These are phyloP conservation scores for Trachelus iudaicus DNA, from an alignment of 2,888 invertebrate species.

Conservation along the genomic window DNA sequence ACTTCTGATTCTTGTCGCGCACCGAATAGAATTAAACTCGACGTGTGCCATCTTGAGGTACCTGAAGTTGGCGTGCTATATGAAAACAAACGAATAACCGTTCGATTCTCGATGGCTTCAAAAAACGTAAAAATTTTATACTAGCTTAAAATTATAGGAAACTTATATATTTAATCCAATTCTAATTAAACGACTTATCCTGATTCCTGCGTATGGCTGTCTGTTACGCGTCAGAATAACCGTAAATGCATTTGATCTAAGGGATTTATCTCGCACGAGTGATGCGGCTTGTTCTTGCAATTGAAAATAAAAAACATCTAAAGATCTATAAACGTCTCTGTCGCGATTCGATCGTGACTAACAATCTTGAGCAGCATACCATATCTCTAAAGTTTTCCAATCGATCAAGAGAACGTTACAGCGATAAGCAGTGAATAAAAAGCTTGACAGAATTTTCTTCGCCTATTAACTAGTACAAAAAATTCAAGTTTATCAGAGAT, in stretches of 20 bases:
- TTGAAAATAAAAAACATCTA: constrained; percentile 5
- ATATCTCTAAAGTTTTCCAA: background rate
- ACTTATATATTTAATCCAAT: background rate
- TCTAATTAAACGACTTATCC: background rate
- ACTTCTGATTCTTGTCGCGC: background rate
- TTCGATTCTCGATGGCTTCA: background rate
- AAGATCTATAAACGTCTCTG: background rate
- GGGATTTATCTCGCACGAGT: background rate
- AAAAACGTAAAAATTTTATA: background rate
- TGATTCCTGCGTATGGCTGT: background rate
- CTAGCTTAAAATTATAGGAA: background rate
- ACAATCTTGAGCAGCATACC: background rate
- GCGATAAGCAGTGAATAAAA: too few species aligned
- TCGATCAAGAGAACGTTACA: background rate
- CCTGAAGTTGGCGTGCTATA: background rate
- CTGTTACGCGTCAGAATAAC: background rate
- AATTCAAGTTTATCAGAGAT: too few species aligned
- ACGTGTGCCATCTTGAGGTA: background rate
- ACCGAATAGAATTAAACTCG: background rate
- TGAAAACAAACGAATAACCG: background rate
- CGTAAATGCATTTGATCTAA: background rate
- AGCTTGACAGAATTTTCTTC: background rate
- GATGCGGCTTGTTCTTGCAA: background rate
- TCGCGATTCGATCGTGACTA: background rate
- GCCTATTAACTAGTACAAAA: background rate